Percentiles rank a stretch among this genome's conserved stretches.
These are phyloP conservation scores for Tribolium castaneum DNA, from an alignment of 1,140 invertebrate genomes.

Conservation along the genomic window DNA sequence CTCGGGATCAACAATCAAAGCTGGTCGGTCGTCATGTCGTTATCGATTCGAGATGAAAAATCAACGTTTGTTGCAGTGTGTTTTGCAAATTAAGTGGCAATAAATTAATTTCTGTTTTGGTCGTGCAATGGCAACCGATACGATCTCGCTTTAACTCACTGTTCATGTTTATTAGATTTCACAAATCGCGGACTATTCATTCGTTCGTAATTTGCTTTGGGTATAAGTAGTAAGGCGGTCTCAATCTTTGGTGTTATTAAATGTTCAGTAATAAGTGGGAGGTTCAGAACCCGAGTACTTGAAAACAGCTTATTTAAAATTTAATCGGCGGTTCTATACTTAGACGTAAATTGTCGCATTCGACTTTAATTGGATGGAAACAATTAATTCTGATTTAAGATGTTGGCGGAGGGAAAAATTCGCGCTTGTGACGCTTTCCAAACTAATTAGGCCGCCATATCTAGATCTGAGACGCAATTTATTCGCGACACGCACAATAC, in stretches of 20 bases:
- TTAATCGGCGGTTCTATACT: neutral
- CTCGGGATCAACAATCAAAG: neutral
- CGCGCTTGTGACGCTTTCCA: neutral
- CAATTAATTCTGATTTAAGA: conserved; percentile 23
- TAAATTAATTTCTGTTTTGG: neutral
- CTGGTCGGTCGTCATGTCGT: neutral
- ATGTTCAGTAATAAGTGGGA: neutral
- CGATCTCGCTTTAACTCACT: neutral
- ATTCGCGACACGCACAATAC: conserved; percentile 6
- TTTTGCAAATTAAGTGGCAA: neutral
- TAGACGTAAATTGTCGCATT: conserved; percentile 9
- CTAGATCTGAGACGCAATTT: conserved; percentile 17
- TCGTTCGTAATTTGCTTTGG: neutral
- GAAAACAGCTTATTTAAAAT: conserved; percentile 7
- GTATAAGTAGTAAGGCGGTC: neutral
- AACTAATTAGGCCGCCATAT: conserved; percentile 26
- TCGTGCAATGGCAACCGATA: neutral
- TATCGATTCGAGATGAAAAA: conserved; percentile 1
- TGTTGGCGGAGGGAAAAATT: neutral
- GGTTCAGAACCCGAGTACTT: neutral
- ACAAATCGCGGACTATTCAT: neutral
- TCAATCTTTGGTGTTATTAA: conserved; percentile 1
- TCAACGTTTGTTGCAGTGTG: neutral
- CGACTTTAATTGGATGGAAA: conserved; percentile 5
- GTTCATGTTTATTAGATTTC: conserved; percentile 15